phyloP scores from a whole-genome alignment of 1,140 invertebrate species.

The Myzus persicae region DNA sequence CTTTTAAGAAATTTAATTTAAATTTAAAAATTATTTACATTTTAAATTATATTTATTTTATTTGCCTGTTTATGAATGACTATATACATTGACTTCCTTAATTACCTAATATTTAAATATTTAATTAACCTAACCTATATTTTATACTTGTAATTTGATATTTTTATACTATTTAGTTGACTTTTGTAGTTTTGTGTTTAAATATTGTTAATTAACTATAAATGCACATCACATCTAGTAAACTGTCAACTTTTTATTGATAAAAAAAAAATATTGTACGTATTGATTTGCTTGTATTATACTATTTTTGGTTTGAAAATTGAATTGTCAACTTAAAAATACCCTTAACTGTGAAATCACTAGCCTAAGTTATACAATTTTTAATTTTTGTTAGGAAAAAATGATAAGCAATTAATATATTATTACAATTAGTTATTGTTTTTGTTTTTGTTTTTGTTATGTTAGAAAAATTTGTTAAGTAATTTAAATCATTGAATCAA shows the following conservation, averaged over 20 bases:
- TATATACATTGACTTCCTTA: constrained; percentile 42
- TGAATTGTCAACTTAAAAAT: background rate
- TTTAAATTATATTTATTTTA: constrained; percentile 30
- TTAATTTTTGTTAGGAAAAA: background rate
- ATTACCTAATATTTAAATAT: constrained; percentile 39
- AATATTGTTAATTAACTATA: constrained; percentile 14
- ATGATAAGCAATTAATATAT: background rate
- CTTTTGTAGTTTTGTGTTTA: constrained; percentile 30
- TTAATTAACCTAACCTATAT: constrained; percentile 43
- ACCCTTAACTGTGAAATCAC: background rate
- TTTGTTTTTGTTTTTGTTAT: constrained; percentile 21
- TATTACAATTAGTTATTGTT: constrained; percentile 29
- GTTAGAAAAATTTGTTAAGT: background rate
- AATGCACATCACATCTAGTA: constrained; percentile 23
- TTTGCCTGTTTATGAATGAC: constrained; percentile 32
- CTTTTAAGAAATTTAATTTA: constrained; percentile 33
- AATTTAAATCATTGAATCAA: constrained; percentile 32
- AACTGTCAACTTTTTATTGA: background rate
- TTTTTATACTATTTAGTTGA: constrained; percentile 55
- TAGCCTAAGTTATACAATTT: background rate
- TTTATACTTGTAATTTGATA: constrained; percentile 56
- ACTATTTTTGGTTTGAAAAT: background rate
- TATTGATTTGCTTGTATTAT: constrained; percentile 29
- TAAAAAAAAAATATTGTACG: background rate
- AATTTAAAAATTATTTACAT: constrained; percentile 40